Evolutionary conservation across 2,888 invertebrate genomes (phyloP).

Genomic region (Tipula vernalis): DNA sequence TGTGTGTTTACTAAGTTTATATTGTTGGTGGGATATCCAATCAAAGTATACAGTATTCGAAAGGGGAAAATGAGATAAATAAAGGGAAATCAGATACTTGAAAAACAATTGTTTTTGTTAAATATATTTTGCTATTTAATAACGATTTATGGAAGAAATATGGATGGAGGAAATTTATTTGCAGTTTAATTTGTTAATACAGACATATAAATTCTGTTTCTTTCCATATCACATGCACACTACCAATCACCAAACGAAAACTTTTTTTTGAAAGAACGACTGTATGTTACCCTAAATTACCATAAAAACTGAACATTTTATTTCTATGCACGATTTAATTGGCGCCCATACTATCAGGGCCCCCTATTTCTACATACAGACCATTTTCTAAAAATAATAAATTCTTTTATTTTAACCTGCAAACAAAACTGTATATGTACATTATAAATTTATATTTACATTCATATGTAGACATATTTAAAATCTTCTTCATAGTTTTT

Average conservation of each 20-base stretch:
- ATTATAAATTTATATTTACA: too few species aligned
- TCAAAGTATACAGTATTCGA: background rate
- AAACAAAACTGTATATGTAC: background rate
- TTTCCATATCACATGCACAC: background rate
- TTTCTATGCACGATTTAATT: background rate
- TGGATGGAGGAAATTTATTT: background rate
- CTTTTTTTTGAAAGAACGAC: background rate
- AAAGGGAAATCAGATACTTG: background rate
- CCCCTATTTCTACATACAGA: background rate
- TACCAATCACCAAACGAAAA: background rate
- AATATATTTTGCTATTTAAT: background rate
- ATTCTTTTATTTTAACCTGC: background rate
- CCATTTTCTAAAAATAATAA: background rate
- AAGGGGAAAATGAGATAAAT: background rate
- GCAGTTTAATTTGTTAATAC: background rate
- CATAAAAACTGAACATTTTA: background rate
- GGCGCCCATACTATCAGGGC: background rate
- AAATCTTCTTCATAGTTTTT: background rate
- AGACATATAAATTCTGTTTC: background rate
- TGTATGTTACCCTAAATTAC: background rate
- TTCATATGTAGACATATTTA: background rate
- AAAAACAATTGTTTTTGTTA: background rate
- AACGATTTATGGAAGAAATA: background rate
- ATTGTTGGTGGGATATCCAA: background rate
- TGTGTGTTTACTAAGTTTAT: background rate